Base-by-base conservation (phyloP, 2,888 invertebrate species). In the Catocala sponsa region DNA sequence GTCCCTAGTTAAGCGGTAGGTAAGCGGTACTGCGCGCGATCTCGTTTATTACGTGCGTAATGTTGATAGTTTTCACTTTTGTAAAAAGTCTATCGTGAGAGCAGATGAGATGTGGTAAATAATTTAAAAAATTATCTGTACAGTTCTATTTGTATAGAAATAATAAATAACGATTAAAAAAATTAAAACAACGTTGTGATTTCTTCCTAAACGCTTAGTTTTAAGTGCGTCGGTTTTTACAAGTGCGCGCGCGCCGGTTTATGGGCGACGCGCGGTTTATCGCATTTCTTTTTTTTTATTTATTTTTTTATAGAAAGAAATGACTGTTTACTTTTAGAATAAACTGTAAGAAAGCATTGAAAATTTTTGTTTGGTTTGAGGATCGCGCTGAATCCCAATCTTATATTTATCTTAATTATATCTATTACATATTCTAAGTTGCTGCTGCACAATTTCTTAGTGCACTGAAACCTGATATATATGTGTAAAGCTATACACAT, bases 91-190 rank as follows among this genome's bases (percentile, higher is more conserved):
- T 94, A 94, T 91, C 90, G 90, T 92, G 91, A 89, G 87, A 91
- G 88, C 88, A 84, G 88, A 90, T 91, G 92, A 93, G 87, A 92
- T 90, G 91, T 91, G 91, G 93, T 92, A 91, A 93, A 92, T 91
- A 94, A 94, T 93, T 94, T 93, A 94, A 94, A 79, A 90, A 92
- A 91, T 87, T 92, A 94, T 94, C 94, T 95, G 95, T 95, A 95
- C 95, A 95, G 94, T 95, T 93, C 93, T 95, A 95, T 95, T 95
- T 95, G 95, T 95, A 95, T 95, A 95, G 95, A 94, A 95, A 93
- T 94, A 94, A 94, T 93, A 91, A 95, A 95, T 94, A 94, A 95
- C 87, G 91, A 94, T 94, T 94, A 87, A 92, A 94, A 91, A 92
- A 91, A 88, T 86, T 89, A 84, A 87, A 91, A 91, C 83, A 85